Evolutionary conservation across 23 tunicate species (phyloP), one percentile per base, ranked within the genome.

Genomic region (Diplosoma virens): DNA sequence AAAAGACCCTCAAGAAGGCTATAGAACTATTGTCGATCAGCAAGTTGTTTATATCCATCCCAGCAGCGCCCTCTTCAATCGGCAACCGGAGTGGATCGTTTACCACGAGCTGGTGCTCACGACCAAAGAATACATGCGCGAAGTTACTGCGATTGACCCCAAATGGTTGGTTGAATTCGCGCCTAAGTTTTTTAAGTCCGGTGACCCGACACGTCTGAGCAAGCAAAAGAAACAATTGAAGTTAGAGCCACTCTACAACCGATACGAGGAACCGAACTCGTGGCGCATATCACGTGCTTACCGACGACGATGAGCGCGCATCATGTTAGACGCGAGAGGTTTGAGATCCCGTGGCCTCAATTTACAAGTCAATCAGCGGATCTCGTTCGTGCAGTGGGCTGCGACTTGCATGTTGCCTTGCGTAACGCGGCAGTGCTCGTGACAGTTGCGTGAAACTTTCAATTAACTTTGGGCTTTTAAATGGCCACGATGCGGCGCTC

Each of bases 91-190:
- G 45, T 95, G 99, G 99, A 79, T 92, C 18, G 79, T 89, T 20
- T 95, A 95, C 76, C 99, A 95, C 59, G 99, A 95, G 50, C 88
- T 95, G 6, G 96, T 89, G 23, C 66, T 95, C 23, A 95, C 99
- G 20, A 89, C 99, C 22, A 95, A 95, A 72, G 99, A 95, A 53
- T 95, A 95, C 85, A 95, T 95, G 99, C 72, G 99, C 24, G 96
- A 95, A 63, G 93, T 95, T 3, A 95, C 96, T 23, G 90, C 90
- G 17, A 85, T 89, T 59, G 99, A 95, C 37, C 89, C 94, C 30
- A 88, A 88, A 48, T 95, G 99, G 99, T 63, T 95, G 47, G 96
- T 95, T 6, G 99, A 95, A 74, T 84, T 95, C 63, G 99, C 99
- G 14, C 99, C 99, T 0, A 91, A 85, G 64, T 95, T 89, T 33